A percentile compares a stretch with the other conserved stretches of the same genome.
These are phyloP conservation scores for Drosophila jambulina DNA, from an alignment of 1,140 invertebrate genomes.

Conservation along the genomic window DNA sequence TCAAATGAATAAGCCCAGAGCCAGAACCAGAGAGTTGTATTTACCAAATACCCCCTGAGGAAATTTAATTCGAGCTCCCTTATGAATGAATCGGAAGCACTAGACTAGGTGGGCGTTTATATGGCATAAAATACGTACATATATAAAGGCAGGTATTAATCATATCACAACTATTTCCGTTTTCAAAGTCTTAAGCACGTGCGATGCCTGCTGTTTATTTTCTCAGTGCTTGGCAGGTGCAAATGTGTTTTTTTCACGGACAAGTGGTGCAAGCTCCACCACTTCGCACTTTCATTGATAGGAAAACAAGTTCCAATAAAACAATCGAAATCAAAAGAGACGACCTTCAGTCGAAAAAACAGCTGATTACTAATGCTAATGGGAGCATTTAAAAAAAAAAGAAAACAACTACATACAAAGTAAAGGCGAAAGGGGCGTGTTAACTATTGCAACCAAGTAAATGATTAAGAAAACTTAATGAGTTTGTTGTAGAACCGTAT, in stretches of 20 bases:
- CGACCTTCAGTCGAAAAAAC: constrained; percentile 62
- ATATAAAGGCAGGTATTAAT: constrained; percentile 26
- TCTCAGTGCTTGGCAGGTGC: constrained; percentile 4
- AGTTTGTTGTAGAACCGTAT: constrained; percentile 78
- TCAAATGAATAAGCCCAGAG: constrained; percentile 16
- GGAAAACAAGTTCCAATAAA: constrained; percentile 49
- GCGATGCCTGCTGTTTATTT: constrained; percentile 12
- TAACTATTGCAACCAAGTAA: constrained; percentile 65
- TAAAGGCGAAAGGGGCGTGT: constrained; percentile 43
- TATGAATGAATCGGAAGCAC: constrained; percentile 1
- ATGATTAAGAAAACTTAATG: constrained; percentile 80
- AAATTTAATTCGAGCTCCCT: constrained; percentile 12
- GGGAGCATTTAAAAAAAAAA: constrained; percentile 27
- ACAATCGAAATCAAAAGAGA: constrained; percentile 53
- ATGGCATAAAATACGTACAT: constrained; percentile 6
- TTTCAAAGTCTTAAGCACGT: constrained; percentile 1
- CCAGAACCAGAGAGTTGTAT: constrained; percentile 2
- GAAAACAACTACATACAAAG: neutral
- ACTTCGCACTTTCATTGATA: constrained; percentile 30
- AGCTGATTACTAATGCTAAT: constrained; percentile 66
- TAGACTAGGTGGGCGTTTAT: constrained; percentile 10
- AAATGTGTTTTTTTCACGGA: constrained; percentile 26
- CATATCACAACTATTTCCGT: constrained; percentile 41
- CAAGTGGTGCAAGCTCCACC: constrained; percentile 13
- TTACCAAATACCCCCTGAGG: neutral